Conservation (phyloP, 2,113 vertebrate genomes). For the Chionodraco myersi region DNA sequence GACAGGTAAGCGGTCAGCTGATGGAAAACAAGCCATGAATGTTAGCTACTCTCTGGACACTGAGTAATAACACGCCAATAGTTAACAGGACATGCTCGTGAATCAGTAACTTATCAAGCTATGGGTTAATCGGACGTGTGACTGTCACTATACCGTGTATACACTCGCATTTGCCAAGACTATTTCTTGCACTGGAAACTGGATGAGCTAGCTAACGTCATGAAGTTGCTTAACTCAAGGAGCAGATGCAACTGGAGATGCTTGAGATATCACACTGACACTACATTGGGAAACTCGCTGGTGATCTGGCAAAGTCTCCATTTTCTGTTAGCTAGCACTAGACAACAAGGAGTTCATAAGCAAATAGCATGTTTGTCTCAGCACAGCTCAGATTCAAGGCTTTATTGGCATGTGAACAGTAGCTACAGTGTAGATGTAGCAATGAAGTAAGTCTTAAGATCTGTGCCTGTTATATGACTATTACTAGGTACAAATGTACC, state of each 20-base stretch:
- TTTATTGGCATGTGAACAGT: too few relatives aligned
- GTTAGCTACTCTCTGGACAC: constrained; percentile 34
- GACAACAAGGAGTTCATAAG: neutral
- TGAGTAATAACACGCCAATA: neutral
- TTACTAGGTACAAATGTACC: neutral
- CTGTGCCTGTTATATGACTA: neutral
- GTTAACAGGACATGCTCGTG: neutral
- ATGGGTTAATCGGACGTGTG: neutral
- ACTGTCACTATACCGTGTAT: neutral
- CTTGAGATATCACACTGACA: neutral
- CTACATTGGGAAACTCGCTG: neutral
- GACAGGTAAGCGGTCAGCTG: constrained; percentile 80
- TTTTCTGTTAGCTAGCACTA: neutral
- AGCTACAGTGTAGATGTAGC: too few relatives aligned
- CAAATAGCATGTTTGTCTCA: neutral
- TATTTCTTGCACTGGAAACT: constrained; percentile 3
- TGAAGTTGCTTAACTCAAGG: neutral
- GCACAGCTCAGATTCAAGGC: neutral
- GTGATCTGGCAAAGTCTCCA: neutral
- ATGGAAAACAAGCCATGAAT: constrained; percentile 46
- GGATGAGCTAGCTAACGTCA: constrained; percentile 42
- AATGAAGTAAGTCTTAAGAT: too few relatives aligned
- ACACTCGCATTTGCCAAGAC: neutral
- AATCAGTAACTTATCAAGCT: neutral
- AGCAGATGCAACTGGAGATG: neutral